Evolutionary conservation across 2,797 vertebrate genomes (phyloP), one percentile per base, ranked within the genome.

Genomic region (Acanthurus leucopareius): DNA sequence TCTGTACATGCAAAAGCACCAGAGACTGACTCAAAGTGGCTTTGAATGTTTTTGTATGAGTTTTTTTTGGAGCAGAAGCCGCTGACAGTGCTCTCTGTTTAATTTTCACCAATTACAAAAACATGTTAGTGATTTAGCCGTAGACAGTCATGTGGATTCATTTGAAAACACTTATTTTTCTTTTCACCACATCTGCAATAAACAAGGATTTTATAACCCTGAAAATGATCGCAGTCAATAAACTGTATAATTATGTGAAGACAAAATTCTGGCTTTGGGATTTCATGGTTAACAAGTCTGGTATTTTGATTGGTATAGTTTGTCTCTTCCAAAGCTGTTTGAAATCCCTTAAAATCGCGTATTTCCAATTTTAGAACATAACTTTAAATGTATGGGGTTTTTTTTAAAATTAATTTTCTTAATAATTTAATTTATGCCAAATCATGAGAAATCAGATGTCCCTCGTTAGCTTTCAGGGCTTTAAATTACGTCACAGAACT

Each of bases 1-100:
- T 53, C 25, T 42, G 35, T 49, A 35, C 38, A 32, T 61, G 65
- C 54, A 75, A 28, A 61, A 17, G 25, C 51, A 58, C 62, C 10
- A 61, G 58, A 58, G 22, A 53, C 0, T 2, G 28, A 45, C 47
- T 57, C 53, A 9, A 71, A 63, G 13, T 62, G 57, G 4, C 4
- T 49, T 40, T 35, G 4, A 2, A 57, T 10, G 11, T 49, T 58
- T 67, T 48, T 60, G 3, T 15, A 25, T 40, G 63, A 75, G 60
- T 38, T 16, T 51, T n/a, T n/a, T 77, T 69, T 38, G 32, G 51
- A 28, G 49, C 40, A 49, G 47, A 32, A 47, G 0, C 51, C 0
- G 1, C 48, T 67, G 56, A 25, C 56, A 52, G 6, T 32, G 40
- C 17, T 40, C 68, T 71, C n/a, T 32, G 3, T 25, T 25, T 2